These are phyloP conservation scores for Sceloporus undulatus DNA, from an alignment of 2,113 vertebrate genomes.

Conservation along the genomic window DNA sequence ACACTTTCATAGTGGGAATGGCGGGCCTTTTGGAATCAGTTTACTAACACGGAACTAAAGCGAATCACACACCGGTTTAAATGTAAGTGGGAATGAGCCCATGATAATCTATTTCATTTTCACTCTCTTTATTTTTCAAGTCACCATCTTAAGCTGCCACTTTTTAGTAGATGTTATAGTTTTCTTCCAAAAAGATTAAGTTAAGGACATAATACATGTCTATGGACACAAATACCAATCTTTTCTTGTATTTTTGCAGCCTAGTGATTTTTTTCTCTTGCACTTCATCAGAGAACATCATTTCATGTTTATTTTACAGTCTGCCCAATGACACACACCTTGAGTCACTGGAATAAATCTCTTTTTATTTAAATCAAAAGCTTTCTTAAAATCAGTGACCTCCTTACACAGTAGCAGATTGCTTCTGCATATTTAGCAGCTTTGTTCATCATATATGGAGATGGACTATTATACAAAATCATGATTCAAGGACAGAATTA, in stretches of 20 bases:
- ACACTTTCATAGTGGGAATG: too few species aligned
- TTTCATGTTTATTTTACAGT: slow-evolving; percentile 53
- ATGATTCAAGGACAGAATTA: slow-evolving; percentile 62
- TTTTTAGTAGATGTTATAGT: background rate
- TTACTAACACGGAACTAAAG: too few species aligned
- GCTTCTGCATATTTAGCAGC: slow-evolving; percentile 55
- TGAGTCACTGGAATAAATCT: slow-evolving; percentile 50
- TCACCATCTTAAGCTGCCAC: background rate
- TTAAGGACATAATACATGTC: background rate
- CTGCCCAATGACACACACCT: slow-evolving; percentile 25
- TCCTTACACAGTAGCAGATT: slow-evolving; percentile 62
- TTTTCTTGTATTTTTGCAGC: slow-evolving; percentile 29
- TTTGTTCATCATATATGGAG: slow-evolving; percentile 68
- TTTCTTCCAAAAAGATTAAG: background rate
- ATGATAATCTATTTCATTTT: background rate
- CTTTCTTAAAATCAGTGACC: slow-evolving; percentile 62
- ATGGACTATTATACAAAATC: slow-evolving; percentile 57
- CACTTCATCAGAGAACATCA: slow-evolving; percentile 37
- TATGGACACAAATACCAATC: background rate
- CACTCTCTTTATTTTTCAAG: background rate
- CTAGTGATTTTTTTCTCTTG: slow-evolving; percentile 46
- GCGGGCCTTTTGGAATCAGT: too few species aligned
- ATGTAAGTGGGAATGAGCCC: too few species aligned
- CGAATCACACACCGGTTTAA: too few species aligned
- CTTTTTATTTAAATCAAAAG: slow-evolving; percentile 72